Evolutionary conservation across 2,113 vertebrate species (phyloP).

Genomic region (Nesoenas mayeri): DNA sequence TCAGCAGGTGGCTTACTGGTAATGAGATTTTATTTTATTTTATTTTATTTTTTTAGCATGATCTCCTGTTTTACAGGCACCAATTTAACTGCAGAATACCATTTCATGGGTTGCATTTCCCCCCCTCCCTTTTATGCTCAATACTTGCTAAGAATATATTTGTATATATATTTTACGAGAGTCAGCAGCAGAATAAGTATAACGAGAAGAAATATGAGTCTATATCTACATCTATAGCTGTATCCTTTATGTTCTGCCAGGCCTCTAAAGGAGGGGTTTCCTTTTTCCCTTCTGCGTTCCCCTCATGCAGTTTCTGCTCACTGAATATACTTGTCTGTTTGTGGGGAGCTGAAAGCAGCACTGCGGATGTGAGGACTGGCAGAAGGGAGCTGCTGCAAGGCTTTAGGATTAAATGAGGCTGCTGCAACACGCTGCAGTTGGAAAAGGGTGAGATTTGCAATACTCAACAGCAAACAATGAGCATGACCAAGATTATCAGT

Average conservation of each 20-base stretch:
- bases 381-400: slow-evolving; percentile 48
- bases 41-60: neutral
- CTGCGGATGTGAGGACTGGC: slow-evolving; percentile 51
- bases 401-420: slow-evolving; percentile 19
- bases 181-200: neutral
- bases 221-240: neutral
- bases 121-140: neutral
- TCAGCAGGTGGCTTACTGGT: slow-evolving; percentile 21
- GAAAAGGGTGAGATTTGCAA: slow-evolving; percentile 24
- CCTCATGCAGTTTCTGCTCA: neutral
- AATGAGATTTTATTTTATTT: neutral
- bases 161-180: rapidly evolving
- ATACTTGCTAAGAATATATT: neutral
- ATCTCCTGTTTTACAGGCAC: neutral
- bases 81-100: neutral
- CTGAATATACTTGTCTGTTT: slow-evolving; percentile 6
- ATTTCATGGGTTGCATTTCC: neutral
- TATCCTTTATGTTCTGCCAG: neutral
- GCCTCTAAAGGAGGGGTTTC: neutral
- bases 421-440: slow-evolving; percentile 43
- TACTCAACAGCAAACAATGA: neutral
- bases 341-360: slow-evolving; percentile 38
- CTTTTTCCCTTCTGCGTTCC: neutral
- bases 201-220: neutral
- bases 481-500: neutral